Conservation (phyloP, 2,113 vertebrate species). For the Epinephelus cyanopodus region DNA sequence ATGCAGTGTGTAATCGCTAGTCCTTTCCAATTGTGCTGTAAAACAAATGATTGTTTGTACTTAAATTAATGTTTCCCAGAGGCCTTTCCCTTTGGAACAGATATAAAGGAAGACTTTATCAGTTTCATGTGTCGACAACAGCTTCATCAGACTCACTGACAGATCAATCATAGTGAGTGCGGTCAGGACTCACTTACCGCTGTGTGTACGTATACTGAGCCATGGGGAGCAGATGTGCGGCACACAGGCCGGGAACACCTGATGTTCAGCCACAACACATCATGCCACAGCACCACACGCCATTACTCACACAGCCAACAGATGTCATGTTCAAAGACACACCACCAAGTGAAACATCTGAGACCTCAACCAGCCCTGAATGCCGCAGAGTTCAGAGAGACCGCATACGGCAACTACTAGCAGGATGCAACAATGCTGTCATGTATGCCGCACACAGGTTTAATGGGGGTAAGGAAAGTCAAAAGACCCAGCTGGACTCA, state of each 20-base stretch:
- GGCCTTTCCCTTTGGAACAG: conserved; percentile 8
- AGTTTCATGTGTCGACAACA: conserved; percentile 42
- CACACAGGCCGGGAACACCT: conserved; percentile 56
- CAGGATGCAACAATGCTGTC: conserved; percentile 70
- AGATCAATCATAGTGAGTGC: conserved; percentile 46
- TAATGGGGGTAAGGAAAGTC: conserved; percentile 54
- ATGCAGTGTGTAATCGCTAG: neutral
- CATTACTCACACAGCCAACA: conserved; percentile 74
- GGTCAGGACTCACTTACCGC: conserved; percentile 41
- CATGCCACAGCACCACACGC: conserved; percentile 44
- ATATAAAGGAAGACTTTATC: conserved; percentile 32
- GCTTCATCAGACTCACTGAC: conserved; percentile 41
- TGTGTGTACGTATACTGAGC: conserved; percentile 14
- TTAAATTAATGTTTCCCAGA: neutral
- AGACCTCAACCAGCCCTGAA: conserved; percentile 48
- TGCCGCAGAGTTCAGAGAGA: conserved; percentile 67
- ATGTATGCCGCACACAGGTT: conserved; percentile 61
- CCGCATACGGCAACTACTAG: conserved; percentile 60
- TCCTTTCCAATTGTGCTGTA: neutral
- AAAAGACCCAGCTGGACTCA: conserved; percentile 79
- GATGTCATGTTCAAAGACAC: conserved; percentile 79
- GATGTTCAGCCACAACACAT: conserved; percentile 56
- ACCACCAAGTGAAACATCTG: conserved; percentile 58
- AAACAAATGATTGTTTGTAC: conserved; percentile 1
- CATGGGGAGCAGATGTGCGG: conserved; percentile 65